phyloP scores from a whole-genome alignment of 2,888 invertebrate species.

The Agrochola macilenta region DNA sequence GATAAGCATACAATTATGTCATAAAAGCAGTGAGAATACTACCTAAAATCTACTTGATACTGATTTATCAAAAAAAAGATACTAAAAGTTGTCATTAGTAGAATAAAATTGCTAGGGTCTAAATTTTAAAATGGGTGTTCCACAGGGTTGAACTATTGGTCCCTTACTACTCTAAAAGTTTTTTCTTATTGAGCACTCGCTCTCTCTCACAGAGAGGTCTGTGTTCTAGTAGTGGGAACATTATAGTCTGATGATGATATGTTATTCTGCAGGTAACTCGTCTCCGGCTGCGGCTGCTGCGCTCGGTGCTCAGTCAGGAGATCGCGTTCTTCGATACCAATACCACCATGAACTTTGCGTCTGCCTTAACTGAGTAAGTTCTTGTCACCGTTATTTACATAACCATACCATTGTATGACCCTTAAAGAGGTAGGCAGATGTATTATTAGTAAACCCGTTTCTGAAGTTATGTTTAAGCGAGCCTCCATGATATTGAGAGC shows the following conservation, averaged over 20 bases:
- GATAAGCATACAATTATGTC: neutral
- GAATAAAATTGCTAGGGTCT: neutral
- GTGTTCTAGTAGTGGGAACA: neutral
- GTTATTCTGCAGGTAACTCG: conserved; percentile 86
- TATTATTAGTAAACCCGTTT: neutral
- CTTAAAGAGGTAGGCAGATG: neutral
- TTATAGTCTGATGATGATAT: neutral
- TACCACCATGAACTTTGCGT: conserved; percentile 92
- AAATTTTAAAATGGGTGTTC: neutral
- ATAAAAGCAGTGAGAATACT: neutral
- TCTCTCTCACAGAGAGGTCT: neutral
- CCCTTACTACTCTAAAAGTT: neutral
- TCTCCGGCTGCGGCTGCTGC: conserved; percentile 91
- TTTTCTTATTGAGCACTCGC: neutral
- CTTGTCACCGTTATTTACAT: conserved; percentile 70
- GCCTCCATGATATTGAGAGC: neutral
- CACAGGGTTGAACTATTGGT: conserved; percentile 5
- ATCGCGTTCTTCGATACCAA: conserved; percentile 94
- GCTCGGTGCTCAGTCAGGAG: conserved; percentile 92
- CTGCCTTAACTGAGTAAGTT: conserved; percentile 92
- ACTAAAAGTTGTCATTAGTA: neutral
- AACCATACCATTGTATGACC: neutral
- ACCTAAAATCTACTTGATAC: neutral
- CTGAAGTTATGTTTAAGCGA: neutral
- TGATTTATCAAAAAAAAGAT: no score